Evolutionary conservation across 37 sponge, comb jelly and placozoan genomes (phyloP).

Genomic region (Diacarnus erythraeanus): DNA sequence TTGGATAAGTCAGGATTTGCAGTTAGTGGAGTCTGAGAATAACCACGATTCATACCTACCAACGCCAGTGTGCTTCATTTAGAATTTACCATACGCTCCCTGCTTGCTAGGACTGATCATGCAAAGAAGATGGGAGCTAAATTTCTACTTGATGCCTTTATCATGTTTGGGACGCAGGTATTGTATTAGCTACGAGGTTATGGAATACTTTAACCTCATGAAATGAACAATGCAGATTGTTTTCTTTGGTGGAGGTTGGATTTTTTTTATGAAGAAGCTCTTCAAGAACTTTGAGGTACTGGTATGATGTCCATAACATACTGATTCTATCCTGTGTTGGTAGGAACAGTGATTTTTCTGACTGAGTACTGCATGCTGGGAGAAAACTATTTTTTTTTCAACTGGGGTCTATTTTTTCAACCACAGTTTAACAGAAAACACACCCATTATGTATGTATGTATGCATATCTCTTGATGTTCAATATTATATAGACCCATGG

Average conservation of each 20-base stretch:
- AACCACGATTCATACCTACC: too few species aligned
- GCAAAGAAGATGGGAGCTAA: conserved; percentile 19
- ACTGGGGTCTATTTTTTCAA: too few species aligned
- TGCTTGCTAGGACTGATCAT: not conserved
- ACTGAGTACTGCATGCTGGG: too few species aligned
- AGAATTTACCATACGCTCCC: not conserved
- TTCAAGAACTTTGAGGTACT: conserved; percentile 95
- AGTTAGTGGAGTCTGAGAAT: too few species aligned
- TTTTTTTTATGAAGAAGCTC: conserved; percentile 93
- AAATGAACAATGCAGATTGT: conserved; percentile 43
- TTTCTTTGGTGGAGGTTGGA: conserved; percentile 96
- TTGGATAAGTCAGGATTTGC: too few species aligned
- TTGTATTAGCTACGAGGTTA: not conserved
- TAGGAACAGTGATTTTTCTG: too few species aligned
- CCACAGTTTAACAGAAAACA: too few species aligned
- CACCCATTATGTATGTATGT: too few species aligned
- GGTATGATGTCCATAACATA: not conserved
- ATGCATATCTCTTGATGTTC: too few species aligned
- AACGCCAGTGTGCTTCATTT: not conserved
- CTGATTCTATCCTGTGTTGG: not conserved
- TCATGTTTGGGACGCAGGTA: conserved; percentile 76
- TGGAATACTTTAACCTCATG: not conserved
- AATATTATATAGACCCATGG: too few species aligned
- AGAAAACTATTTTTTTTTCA: too few species aligned
- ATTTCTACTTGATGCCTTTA: conserved; percentile 38